Percentiles rank a stretch among this genome's conserved stretches.
Conservation (phyloP, 2,888 invertebrate species). For the Apamea crenata region DNA sequence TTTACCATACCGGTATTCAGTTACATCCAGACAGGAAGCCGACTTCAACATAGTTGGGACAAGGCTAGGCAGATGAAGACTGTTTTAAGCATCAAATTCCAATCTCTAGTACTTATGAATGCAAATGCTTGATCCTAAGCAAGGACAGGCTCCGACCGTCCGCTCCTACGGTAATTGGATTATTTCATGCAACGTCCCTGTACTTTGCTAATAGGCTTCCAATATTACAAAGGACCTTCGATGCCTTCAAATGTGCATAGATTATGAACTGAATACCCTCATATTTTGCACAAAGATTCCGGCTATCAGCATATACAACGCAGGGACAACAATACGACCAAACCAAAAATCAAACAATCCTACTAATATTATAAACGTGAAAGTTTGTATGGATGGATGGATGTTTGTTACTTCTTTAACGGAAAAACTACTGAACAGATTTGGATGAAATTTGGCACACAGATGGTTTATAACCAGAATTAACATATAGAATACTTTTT, state of each 20-base stretch:
- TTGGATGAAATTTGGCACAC: no score
- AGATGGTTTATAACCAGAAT: no score
- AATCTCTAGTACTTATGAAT: constrained; percentile 12
- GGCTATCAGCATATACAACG: not conserved
- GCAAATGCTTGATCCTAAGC: constrained; percentile 14
- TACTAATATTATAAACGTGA: no score
- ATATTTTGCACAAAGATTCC: constrained; percentile 6
- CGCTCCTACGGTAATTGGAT: constrained; percentile 22
- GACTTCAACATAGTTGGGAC: not conserved
- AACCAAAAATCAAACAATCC: no score
- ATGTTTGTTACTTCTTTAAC: no score
- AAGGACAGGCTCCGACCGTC: not conserved
- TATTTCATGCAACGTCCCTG: constrained; percentile 12
- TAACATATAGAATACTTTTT: no score
- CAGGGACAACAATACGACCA: no score
- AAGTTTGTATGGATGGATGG: no score
- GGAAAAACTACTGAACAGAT: no score
- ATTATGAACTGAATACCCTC: not conserved
- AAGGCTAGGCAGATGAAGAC: not conserved
- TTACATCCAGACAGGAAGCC: not conserved
- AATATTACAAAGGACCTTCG: not conserved
- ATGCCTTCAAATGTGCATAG: not conserved
- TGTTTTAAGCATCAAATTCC: constrained; percentile 16
- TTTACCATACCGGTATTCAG: no score
- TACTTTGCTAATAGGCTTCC: not conserved